Evolutionary conservation across 2,113 vertebrate species (phyloP), one percentile per base, ranked within the genome.

Genomic region (Hypomesus transpacificus): DNA sequence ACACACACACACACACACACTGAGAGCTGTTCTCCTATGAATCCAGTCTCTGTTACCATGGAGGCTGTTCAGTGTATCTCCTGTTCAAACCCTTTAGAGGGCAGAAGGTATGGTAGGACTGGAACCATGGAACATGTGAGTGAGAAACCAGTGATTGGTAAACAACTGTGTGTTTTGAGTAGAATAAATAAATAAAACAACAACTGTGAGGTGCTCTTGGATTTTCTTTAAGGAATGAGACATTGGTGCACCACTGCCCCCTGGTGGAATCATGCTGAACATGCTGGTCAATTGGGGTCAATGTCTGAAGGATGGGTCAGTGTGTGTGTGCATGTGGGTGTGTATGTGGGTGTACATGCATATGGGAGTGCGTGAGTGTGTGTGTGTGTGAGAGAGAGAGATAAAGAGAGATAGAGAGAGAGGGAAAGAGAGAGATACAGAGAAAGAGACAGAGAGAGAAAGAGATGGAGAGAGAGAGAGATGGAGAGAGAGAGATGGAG

Each of bases 81-180:
- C 82, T 76, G 80, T 82, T 68, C 82, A 77, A 80, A 26, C 24
- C 24, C 24, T 26, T 26, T 76, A 80, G 82, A 80, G 82, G 78
- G 68, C 78, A 72, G 78, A 87, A 66, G 75, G 75, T 76, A 74
- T 73, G 68, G 80, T 85, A 84, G 81, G 83, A 83, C 84, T 80
- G 84, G 84, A 83, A 83, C 88, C 76, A 84, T 84, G 83, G 79
- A 81, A 85, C 81, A 81, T 86, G 82, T 64, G 76, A 85, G 73
- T 82, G 78, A 82, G 83, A 90, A 88, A 84, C 64, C 80, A 85
- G 77, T 86, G 39, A 77, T 87, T 87, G 87, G 78, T 86, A 86
- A 86, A 88, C 8, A 46, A 46, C 78, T 89, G 85, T 91, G 88
- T 93, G 92, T 90, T 90, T 89, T 90, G 82, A 88, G 64, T 78